Base-by-base conservation (phyloP, 2,888 invertebrate species). In the Tetramorium bicarinatum region DNA sequence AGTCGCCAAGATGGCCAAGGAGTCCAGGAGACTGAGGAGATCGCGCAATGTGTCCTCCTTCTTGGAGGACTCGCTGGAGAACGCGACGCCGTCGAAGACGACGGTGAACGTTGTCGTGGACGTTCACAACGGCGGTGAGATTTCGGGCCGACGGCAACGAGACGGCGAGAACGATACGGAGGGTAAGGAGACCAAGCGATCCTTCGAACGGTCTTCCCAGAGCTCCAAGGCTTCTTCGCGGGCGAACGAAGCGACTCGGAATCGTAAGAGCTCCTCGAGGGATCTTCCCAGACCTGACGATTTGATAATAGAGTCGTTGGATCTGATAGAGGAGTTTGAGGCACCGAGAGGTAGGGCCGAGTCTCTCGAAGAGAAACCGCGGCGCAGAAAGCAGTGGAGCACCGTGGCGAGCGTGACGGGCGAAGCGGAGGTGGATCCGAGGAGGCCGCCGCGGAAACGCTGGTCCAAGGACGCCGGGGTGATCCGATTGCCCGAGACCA, bases 391-490 rank as follows among this genome's bases (percentile, higher is more conserved):
- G n/a, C 87, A 87, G 56, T 90, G 91, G 90, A 79, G 38, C 21
- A 47, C 44, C 13, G 41, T 44, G 9, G 77, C 83, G n/a, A 62
- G 41, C 25, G 41, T 54, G 25, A 52, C 75, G 52, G 47, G 52
- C 8, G 25, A n/a, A 7, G 41, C 79, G 4, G 85, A 87, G 11
- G 29, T 47, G 2, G 67, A 69, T 0, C 13, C 76, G 29, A 89
- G 82, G 25, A 93, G 89, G 52, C 87, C 87, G 7, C 82, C 87
- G 41, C 87, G 94, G 21, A 94, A 92, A 75, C 90, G 92, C 18
- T 94, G 94, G 94, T 90, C 91, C 0, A 92, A 93, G 29, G 90
- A 92, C 25, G 80, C 89, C 8, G 88, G 80, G 6, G 87, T 87
- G 21, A 88, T 90, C 52, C 88, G 74, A 18, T 54, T 89, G 62